Conservation (phyloP, 1,140 invertebrate species). For the Trichogramma pretiosum region DNA sequence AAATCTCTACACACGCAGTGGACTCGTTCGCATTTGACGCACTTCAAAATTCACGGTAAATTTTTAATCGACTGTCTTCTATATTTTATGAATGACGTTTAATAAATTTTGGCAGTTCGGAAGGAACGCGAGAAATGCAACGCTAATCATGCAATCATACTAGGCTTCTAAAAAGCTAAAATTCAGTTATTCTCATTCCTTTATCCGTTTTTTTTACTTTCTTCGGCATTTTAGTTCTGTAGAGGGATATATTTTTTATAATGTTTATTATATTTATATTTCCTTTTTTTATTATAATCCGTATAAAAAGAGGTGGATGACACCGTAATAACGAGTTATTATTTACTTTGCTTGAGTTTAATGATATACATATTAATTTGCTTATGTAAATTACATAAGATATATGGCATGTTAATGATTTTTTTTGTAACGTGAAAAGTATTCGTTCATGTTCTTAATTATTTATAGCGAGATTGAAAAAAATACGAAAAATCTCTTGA, state of each 20-base stretch:
- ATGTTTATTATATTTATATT: background rate
- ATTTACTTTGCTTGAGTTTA: background rate
- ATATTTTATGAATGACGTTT: conserved; percentile 9
- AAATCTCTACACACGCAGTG: conserved; percentile 5
- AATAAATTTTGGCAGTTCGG: conserved; percentile 20
- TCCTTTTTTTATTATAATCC: background rate
- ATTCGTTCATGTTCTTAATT: too few species aligned
- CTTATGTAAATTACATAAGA: too few species aligned
- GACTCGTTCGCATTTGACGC: conserved; percentile 3
- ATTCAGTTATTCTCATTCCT: too few species aligned
- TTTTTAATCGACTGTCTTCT: conserved; percentile 9
- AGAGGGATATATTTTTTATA: background rate
- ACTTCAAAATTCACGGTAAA: too few species aligned
- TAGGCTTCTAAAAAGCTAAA: conserved; percentile 16
- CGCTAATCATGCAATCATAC: conserved; percentile 10
- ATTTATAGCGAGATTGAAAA: too few species aligned
- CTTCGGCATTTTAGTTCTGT: conserved; percentile 10
- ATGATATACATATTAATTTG: background rate
- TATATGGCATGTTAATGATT: too few species aligned
- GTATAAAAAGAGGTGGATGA: conserved; percentile 17
- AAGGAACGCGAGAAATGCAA: conserved; percentile 18
- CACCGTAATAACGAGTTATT: background rate
- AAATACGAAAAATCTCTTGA: conserved; percentile 11
- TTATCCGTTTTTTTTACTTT: too few species aligned
- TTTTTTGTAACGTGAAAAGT: too few species aligned